Base-by-base conservation (phyloP, 1,140 invertebrate species). In the Vanessa atalanta region DNA sequence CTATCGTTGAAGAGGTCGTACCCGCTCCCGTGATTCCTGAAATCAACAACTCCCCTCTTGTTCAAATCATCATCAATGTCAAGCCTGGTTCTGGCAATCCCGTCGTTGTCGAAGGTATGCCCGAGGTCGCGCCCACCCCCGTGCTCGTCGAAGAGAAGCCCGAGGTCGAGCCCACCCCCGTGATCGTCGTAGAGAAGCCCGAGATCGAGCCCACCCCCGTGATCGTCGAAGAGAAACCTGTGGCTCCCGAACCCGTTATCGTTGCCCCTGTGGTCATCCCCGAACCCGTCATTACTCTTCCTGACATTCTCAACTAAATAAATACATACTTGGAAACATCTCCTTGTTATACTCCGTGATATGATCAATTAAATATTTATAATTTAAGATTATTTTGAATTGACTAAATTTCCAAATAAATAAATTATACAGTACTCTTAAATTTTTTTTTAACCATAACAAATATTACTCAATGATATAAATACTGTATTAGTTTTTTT, bases 1-100 rank as follows among this genome's bases (percentile, higher is more conserved):
- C 77, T 31, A 53, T 83, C 43, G 70, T 82, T 11, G 78, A 78
- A 31, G 65, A 66, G 47, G 64, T 66, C 15, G 77, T 67, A 11
- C 73, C 81, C 37, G 78, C 65, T 20, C 64, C 74, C 9, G 67
- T 67, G 12, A 64, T n/a, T 51, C 48, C 70, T 14, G 70, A 43
- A 43, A 43, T 43, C 7, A 43, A 43, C 6, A 75, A 67, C 65
- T 65, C 82, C 75, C 81, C 88, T 51, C 79, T 88, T 15, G 87
- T 90, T 15, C 86, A 87, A 77, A 84, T 89, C 79, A 86, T 89
- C 74, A 47, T 87, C 72, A 90, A 89, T 74, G 78, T 89, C 60
- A 81, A 84, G 50, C 47, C 77, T 57, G 70, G 72, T 64, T 70
- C 68, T 47, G 74, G 65, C 3, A 79, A 16, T 53, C 75, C 80